Percentiles rank a stretch among this genome's conserved stretches.
Conservation (phyloP, 2,113 vertebrate genomes). For the Isurus oxyrinchus region DNA sequence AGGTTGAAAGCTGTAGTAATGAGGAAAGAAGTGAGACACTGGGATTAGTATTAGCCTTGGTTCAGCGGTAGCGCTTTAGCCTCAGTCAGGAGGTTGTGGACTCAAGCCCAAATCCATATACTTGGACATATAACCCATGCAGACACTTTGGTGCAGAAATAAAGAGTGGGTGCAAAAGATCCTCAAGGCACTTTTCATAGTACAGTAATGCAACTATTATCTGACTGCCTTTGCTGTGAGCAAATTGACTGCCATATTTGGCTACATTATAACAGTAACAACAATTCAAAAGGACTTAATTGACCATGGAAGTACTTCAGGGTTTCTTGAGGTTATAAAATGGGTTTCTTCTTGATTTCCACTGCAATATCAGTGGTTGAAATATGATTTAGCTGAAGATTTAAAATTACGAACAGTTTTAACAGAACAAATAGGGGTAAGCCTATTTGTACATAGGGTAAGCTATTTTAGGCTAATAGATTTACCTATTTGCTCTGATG, state of each 20-base stretch:
- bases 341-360: neutral
- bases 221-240: neutral
- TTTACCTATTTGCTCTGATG: neutral
- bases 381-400: neutral
- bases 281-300: neutral
- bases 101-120: neutral
- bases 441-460: too few species aligned
- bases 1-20: neutral
- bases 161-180: neutral
- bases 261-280: neutral
- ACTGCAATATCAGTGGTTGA: neutral
- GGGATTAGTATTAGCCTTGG: neutral
- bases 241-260: neutral
- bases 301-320: neutral
- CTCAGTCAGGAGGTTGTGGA: too few species aligned
- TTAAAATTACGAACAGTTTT: neutral
- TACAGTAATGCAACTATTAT: neutral
- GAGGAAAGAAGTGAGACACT: neutral
- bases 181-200: neutral
- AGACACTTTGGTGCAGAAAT: neutral
- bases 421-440: neutral
- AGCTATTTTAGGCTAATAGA: too few species aligned
- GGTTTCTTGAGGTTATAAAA: neutral
- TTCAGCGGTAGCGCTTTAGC: neutral
- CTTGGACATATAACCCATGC: neutral